Base-by-base conservation (phyloP, 1,140 invertebrate species). In the Andricus grossulariae region DNA sequence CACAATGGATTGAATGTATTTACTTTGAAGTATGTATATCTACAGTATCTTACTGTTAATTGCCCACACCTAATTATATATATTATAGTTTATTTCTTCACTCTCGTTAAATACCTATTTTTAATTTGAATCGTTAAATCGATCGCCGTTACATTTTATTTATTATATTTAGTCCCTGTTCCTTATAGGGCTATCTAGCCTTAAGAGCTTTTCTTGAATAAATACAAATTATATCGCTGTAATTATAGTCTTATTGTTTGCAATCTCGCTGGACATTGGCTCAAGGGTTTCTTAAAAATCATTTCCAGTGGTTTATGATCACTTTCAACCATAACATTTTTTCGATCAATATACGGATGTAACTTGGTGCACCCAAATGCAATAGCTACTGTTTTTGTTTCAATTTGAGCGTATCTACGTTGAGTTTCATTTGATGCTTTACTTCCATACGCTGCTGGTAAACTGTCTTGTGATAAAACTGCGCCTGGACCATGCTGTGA, bases 271-370 rank as follows among this genome's bases (percentile, higher is more conserved):
- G 84, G 83, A 18, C 86, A 83, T 55, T 85, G 84, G 52, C 81
- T 19, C 13, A 91, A 72, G 18, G 81, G 84, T 80, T 90, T 91
- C 32, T 80, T 80, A 18, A 85, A 73, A 72, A 91, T 88, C 49
- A 76, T 11, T 32, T 79, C 83, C 15, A 91, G 76, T 3, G 88
- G 83, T 51, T 85, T 84, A 71, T 92, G 89, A 73, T 92, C 90
- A 4, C 89, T 91, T 72, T 85, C 75, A 3, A 91, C 83, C 1
- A 51, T 85, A 72, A 92, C 91, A 25, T 86, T 75, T 25, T 49
- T 84, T n/a, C 80, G 83, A 72, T 86, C 88, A n/a, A 93, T 76
- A 83, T 90, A 93, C 49, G 87, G 82, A 72, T 87, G 75, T 80
- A 92, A 92, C 74, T 92, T 87, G 71, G 88, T 85, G 13, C 91